Evolutionary conservation across 2,113 vertebrate species (phyloP).

Genomic region (Oncorhynchus nerka): DNA sequence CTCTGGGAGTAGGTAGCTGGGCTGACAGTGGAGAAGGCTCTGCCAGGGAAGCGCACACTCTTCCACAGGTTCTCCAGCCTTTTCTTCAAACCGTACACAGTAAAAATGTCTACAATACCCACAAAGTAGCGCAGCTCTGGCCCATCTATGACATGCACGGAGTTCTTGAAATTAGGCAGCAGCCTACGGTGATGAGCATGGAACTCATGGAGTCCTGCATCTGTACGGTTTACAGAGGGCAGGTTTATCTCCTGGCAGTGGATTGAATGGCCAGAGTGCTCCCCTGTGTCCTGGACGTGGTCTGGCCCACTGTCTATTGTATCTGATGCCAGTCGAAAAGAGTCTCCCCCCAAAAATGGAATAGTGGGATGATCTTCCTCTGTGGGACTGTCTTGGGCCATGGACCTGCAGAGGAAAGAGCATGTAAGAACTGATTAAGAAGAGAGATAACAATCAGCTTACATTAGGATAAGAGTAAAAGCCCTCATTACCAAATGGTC

Average conservation of each 20-base stretch:
- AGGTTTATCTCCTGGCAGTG: not conserved
- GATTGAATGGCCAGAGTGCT: not conserved
- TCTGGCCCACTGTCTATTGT: constrained; percentile 20
- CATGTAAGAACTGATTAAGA: too few species aligned
- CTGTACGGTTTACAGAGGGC: not conserved
- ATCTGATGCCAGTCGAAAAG: constrained; percentile 40
- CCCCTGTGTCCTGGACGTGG: constrained; percentile 6
- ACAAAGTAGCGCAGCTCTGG: constrained; percentile 84
- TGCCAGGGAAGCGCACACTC: constrained; percentile 73
- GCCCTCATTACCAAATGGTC: too few species aligned
- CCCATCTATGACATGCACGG: constrained; percentile 84
- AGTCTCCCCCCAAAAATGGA: constrained; percentile 64
- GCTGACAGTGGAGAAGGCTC: constrained; percentile 83
- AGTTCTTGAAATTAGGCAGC: constrained; percentile 77
- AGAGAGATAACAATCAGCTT: too few species aligned
- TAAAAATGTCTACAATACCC: constrained; percentile 87
- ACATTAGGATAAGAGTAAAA: too few species aligned
- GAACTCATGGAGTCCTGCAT: constrained; percentile 50
- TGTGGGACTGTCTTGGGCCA: constrained; percentile 39
- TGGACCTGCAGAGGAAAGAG: constrained; percentile 9
- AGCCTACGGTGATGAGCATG: constrained; percentile 78
- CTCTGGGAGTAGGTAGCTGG: constrained; percentile 77
- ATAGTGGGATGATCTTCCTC: constrained; percentile 33
- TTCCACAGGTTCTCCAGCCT: constrained; percentile 84
- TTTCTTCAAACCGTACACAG: constrained; percentile 82